A percentile compares a stretch with the other conserved stretches of the same genome.
phyloP scores from a whole-genome alignment of 2,797 vertebrate genomes.

The Silurus aristotelis region DNA sequence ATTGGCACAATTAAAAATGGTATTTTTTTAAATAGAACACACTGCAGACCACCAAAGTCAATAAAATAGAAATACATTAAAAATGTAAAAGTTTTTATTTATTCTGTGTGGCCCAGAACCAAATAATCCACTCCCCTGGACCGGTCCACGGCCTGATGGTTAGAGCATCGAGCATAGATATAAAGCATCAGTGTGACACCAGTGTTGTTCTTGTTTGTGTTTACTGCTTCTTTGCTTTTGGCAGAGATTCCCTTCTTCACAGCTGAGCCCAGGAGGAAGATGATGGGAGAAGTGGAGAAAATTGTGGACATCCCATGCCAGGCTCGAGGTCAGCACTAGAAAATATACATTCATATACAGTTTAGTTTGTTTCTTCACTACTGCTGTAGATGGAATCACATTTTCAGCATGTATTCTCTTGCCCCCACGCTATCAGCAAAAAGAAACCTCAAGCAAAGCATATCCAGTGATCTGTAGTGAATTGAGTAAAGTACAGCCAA shows the following conservation, averaged over 20 bases:
- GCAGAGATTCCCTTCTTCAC: slow-evolving; percentile 86
- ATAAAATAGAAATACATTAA: too few species aligned
- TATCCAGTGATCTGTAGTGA: background rate
- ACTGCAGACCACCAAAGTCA: too few species aligned
- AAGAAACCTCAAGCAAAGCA: background rate
- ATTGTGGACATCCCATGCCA: slow-evolving; percentile 83
- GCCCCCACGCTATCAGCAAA: background rate
- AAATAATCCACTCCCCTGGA: too few species aligned
- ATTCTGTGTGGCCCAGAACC: too few species aligned
- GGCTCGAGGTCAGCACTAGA: slow-evolving; percentile 81
- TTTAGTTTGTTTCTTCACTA: background rate
- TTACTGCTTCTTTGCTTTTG: slow-evolving; percentile 46
- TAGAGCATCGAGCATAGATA: background rate
- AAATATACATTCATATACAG: background rate
- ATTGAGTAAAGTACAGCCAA: background rate
- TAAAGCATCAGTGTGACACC: background rate
- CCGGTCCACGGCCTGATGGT: too few species aligned
- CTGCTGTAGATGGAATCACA: background rate
- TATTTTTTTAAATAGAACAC: too few species aligned
- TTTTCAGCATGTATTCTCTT: slow-evolving; percentile 5
- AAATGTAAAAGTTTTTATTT: too few species aligned
- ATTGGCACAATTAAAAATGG: too few species aligned
- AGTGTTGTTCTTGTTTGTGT: background rate
- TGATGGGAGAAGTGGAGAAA: slow-evolving; percentile 80
- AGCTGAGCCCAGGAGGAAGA: slow-evolving; percentile 76